Conservation (phyloP, 1,140 invertebrate species). For the Drosophila nikananu region DNA sequence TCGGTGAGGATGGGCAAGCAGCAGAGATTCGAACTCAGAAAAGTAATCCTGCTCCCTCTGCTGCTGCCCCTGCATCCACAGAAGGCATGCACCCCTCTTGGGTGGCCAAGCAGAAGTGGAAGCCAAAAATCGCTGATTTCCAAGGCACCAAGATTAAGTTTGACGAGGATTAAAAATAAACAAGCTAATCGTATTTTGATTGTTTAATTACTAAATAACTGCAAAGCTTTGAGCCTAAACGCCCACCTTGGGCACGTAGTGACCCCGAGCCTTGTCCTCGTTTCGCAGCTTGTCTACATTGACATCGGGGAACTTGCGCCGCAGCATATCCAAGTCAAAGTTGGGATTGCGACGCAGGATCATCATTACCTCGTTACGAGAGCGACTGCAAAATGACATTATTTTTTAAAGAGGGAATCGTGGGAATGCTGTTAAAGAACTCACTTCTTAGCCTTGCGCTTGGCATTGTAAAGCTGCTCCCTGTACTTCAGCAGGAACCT, state of each 20-base stretch:
- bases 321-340: slow-evolving; percentile 90
- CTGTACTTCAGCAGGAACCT: slow-evolving; percentile 89
- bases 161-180: slow-evolving; percentile 56
- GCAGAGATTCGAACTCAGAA: background rate
- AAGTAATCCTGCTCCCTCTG: background rate
- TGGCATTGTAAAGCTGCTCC: slow-evolving; percentile 88
- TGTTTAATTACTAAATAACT: slow-evolving; percentile 46
- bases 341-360: slow-evolving; percentile 92
- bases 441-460: slow-evolving; percentile 87
- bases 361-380: slow-evolving; percentile 88
- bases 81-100: slow-evolving; percentile 87
- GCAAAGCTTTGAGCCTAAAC: slow-evolving; percentile 20
- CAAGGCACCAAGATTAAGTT: slow-evolving; percentile 85
- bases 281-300: slow-evolving; percentile 89
- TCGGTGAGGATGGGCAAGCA: slow-evolving; percentile 61
- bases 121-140: slow-evolving; percentile 75
- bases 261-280: slow-evolving; percentile 87
- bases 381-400: slow-evolving; percentile 86
- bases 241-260: slow-evolving; percentile 86
- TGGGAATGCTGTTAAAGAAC: slow-evolving; percentile 10
- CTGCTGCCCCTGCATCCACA: background rate
- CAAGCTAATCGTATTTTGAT: slow-evolving; percentile 27
- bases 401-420: background rate
- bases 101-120: slow-evolving; percentile 87
- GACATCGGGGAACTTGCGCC: slow-evolving; percentile 91